A percentile compares a stretch with the other conserved stretches of the same genome.
Conservation (phyloP, 2,113 vertebrate genomes). For the Menidia beryllina region DNA sequence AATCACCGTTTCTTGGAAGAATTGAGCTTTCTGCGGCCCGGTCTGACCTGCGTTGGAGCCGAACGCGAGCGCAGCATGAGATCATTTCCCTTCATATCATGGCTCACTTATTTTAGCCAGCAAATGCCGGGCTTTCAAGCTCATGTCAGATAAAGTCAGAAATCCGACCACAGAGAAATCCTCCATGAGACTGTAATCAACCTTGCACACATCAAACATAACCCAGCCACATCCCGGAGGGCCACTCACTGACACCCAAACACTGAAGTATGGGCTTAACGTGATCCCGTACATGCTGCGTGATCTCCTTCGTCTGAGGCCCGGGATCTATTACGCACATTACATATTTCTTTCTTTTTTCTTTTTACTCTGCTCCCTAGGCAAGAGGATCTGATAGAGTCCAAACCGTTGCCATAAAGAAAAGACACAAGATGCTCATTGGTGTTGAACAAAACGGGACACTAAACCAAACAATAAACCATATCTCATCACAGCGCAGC, state of each 20-base stretch:
- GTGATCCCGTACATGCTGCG: slow-evolving; percentile 10
- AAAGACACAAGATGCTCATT: slow-evolving; percentile 34
- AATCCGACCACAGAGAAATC: slow-evolving; percentile 16
- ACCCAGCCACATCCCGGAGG: slow-evolving; percentile 15
- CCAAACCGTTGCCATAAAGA: slow-evolving; percentile 30
- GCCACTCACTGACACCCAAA: slow-evolving; percentile 9
- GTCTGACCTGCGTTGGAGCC: slow-evolving; percentile 47
- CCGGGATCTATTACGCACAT: slow-evolving; percentile 12
- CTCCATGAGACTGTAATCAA: slow-evolving; percentile 48
- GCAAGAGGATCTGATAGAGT: slow-evolving; percentile 29
- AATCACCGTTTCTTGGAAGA: slow-evolving; percentile 33
- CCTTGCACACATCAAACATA: slow-evolving; percentile 14
- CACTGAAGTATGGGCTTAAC: slow-evolving; percentile 26
- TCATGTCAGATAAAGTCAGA: slow-evolving; percentile 49
- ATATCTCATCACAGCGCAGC: slow-evolving; percentile 42
- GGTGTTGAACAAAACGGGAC: slow-evolving; percentile 55
- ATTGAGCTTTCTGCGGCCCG: slow-evolving; percentile 8
- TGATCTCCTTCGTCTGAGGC: slow-evolving; percentile 22
- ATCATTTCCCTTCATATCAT: slow-evolving; percentile 69
- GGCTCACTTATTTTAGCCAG: slow-evolving; percentile 52
- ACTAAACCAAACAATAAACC: slow-evolving; percentile 53
- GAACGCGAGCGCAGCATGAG: slow-evolving; percentile 44
- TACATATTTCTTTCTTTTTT: background rate
- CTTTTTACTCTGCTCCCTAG: slow-evolving; percentile 7
- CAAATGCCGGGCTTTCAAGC: slow-evolving; percentile 34